phyloP scores from a whole-genome alignment of 1,140 invertebrate genomes.

The Dolichoris vasculosae region DNA sequence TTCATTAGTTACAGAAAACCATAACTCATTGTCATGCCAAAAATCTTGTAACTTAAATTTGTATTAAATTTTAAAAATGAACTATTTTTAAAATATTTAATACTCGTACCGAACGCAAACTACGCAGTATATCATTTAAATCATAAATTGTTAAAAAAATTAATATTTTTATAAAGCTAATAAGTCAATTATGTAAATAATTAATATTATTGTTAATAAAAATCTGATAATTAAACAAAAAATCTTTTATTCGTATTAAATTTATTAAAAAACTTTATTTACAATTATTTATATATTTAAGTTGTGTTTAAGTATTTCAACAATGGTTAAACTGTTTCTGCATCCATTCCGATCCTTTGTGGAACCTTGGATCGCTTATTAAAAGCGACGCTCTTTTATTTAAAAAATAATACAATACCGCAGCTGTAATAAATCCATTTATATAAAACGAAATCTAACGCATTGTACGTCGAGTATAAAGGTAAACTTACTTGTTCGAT shows the following conservation, averaged over 20 bases:
- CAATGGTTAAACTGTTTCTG: slow-evolving; percentile 74
- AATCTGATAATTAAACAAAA: slow-evolving; percentile 45
- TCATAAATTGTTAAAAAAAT: background rate
- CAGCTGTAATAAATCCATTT: slow-evolving; percentile 73
- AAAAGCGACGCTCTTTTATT: slow-evolving; percentile 82
- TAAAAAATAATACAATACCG: slow-evolving; percentile 83
- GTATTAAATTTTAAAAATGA: background rate
- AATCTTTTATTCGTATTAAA: slow-evolving; percentile 24
- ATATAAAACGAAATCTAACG: background rate
- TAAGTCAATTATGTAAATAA: slow-evolving; percentile 30
- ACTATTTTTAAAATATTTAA: background rate
- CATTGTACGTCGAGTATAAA: background rate
- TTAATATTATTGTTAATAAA: slow-evolving; percentile 37
- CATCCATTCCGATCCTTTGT: slow-evolving; percentile 83
- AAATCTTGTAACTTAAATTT: slow-evolving; percentile 1
- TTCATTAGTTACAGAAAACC: background rate
- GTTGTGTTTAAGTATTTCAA: slow-evolving; percentile 33
- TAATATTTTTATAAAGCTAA: slow-evolving; percentile 45
- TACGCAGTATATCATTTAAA: slow-evolving; percentile 10
- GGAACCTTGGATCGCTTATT: slow-evolving; percentile 83
- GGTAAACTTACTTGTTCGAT: slow-evolving; percentile 76
- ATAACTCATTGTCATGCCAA: background rate
- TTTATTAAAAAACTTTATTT: slow-evolving; percentile 38
- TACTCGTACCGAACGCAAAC: background rate
- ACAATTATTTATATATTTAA: background rate